A percentile compares a stretch with the other conserved stretches of the same genome.
These are phyloP conservation scores for Nemapogon koenigi DNA, from an alignment of 2,888 invertebrate genomes.

Conservation along the genomic window DNA sequence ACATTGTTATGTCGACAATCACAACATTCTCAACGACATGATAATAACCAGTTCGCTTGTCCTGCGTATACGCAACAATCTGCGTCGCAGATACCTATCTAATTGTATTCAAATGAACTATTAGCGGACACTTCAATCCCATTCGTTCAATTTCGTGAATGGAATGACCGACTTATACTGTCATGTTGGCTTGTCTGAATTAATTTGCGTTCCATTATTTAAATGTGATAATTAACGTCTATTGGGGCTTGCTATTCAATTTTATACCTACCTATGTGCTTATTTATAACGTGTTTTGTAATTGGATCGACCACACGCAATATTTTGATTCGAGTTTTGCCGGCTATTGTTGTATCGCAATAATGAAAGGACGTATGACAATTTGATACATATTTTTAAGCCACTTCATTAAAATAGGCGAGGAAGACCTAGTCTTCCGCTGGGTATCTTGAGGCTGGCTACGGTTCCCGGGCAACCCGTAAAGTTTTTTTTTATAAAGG, in stretches of 20 bases:
- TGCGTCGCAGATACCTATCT: constrained; percentile 18
- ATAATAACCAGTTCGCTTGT: constrained; percentile 9
- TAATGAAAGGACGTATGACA: too few relatives aligned
- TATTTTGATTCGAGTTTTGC: too few relatives aligned
- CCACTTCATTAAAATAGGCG: too few relatives aligned
- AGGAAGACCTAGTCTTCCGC: too few relatives aligned
- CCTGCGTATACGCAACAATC: constrained; percentile 8
- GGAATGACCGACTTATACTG: constrained; percentile 34
- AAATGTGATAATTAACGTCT: constrained; percentile 42
- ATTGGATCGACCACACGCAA: constrained; percentile 13
- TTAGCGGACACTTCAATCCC: constrained; percentile 27
- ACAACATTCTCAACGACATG: constrained; percentile 10
- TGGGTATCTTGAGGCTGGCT: too few relatives aligned
- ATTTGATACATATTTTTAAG: too few relatives aligned
- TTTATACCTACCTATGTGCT: constrained; percentile 24
- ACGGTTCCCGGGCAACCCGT: too few relatives aligned
- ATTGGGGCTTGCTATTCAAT: constrained; percentile 33
- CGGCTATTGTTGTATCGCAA: too few relatives aligned
- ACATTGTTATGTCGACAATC: constrained; percentile 9
- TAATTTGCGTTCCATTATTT: constrained; percentile 46
- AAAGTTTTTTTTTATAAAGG: too few relatives aligned
- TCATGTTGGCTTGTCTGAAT: constrained; percentile 24
- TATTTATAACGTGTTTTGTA: constrained; percentile 18
- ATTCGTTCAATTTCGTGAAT: constrained; percentile 36
- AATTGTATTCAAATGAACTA: constrained; percentile 47